A percentile compares a stretch with the other conserved stretches of the same genome.
phyloP scores from a whole-genome alignment of 2,113 vertebrate species.

The rabbit (Oryctolagus cuniculus) region mOryCun1.1 NC_091441.1:60314001-60314500 shows the following conservation, averaged over 20 bases:
- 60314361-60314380: too few relatives aligned
- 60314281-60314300: neutral
- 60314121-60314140: neutral
- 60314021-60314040: accelerated
- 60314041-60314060: neutral
- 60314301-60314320: too few relatives aligned
- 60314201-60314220: neutral
- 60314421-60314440: too few relatives aligned
- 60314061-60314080: too few relatives aligned
- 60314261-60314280: neutral
- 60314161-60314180: neutral
- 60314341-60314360: too few relatives aligned
- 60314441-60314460: too few relatives aligned
- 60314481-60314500: too few relatives aligned
- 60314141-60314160: too few relatives aligned
- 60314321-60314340: too few relatives aligned
- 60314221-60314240: neutral
- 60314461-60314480: too few relatives aligned
- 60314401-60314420: too few relatives aligned
- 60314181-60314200: neutral
- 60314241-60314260: neutral
- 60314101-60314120: accelerated
- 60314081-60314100: accelerated
- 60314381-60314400: too few relatives aligned
- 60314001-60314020: neutral